Conservation (phyloP, 2,888 invertebrate genomes). For the Gryllus longicercus region DNA sequence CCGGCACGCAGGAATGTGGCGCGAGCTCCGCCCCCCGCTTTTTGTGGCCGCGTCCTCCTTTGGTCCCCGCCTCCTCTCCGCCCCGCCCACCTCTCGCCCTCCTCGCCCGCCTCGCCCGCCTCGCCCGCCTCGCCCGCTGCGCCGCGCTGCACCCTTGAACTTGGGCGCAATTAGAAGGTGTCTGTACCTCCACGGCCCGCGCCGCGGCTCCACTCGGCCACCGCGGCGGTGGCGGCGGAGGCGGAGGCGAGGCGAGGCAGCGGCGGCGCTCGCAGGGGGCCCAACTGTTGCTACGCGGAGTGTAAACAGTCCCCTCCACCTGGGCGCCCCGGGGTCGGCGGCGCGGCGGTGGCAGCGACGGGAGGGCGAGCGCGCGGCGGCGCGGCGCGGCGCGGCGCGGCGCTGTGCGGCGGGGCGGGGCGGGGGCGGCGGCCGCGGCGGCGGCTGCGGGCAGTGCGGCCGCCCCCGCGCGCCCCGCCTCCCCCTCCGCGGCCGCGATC, state of each 20-base stretch:
- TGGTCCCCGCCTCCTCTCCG: neutral
- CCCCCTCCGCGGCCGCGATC: conserved; percentile 25
- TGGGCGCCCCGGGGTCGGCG: conserved; percentile 8
- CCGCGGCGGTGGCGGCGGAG: neutral
- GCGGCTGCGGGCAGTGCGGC: conserved; percentile 17
- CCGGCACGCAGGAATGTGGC: too few relatives aligned
- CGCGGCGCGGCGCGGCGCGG: neutral
- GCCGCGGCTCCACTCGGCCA: neutral
- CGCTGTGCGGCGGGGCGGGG: neutral
- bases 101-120: too few relatives aligned
- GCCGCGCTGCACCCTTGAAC: conserved; percentile 12
- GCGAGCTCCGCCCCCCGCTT: neutral
- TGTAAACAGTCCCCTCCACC: conserved; percentile 17
- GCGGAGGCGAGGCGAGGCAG: neutral
- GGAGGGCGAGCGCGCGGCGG: neutral
- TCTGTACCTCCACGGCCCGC: neutral
- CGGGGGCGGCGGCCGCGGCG: neutral
- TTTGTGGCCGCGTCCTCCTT: neutral
- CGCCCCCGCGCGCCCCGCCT: conserved; percentile 1
- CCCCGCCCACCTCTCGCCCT: conserved; percentile 22
- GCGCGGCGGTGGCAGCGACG: conserved; percentile 8
- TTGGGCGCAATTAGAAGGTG: neutral
- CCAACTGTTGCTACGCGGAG: conserved; percentile 17
- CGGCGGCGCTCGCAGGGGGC: neutral
- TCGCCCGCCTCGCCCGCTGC: neutral